These are phyloP conservation scores for Bovichtus diacanthus DNA, from an alignment of 2,797 vertebrate species.

Conservation along the genomic window DNA sequence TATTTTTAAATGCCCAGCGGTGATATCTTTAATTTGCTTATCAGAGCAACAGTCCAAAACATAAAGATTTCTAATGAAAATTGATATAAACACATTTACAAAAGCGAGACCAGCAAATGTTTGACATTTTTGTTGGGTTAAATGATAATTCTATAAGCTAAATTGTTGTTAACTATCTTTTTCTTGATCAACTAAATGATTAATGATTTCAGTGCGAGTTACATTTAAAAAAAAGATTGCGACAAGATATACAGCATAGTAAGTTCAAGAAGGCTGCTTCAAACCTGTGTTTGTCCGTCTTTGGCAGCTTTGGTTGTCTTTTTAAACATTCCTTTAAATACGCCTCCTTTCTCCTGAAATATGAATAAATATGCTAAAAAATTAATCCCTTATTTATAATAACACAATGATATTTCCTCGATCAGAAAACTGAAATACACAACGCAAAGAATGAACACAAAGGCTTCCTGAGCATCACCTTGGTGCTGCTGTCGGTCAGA, in stretches of 20 bases:
- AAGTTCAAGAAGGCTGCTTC: background rate
- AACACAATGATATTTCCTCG: background rate
- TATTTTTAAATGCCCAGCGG: no score
- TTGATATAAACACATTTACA: background rate
- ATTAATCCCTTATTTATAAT: background rate
- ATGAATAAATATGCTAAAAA: background rate
- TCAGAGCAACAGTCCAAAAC: background rate
- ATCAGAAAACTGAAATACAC: background rate
- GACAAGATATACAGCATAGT: background rate
- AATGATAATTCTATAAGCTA: background rate
- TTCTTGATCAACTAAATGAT: background rate
- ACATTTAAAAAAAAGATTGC: background rate
- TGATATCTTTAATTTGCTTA: background rate
- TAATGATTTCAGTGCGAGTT: background rate
- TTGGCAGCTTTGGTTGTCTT: constrained; percentile 57
- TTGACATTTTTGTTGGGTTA: background rate
- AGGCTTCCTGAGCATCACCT: constrained; percentile 45
- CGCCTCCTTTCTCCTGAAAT: constrained; percentile 69
- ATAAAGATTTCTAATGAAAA: background rate
- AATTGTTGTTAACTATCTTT: background rate
- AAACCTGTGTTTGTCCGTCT: constrained; percentile 61
- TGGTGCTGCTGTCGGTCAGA: constrained; percentile 51
- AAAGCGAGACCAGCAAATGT: background rate
- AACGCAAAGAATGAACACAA: background rate
- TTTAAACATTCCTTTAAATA: constrained; percentile 74